phyloP scores from a whole-genome alignment of 2,113 vertebrate genomes.

The Chroicocephalus ridibundus region DNA sequence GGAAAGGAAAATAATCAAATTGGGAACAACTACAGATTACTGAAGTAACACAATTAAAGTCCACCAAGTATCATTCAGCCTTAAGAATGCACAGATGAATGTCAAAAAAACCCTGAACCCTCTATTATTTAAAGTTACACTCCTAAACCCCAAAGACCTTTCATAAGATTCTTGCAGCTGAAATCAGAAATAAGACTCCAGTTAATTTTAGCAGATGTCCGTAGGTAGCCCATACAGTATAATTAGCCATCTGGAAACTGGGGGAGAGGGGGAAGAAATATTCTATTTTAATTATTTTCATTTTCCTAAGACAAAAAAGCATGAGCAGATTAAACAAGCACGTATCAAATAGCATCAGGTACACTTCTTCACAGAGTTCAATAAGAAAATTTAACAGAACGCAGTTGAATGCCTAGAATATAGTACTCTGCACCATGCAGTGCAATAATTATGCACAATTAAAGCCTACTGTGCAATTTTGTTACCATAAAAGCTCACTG shows the following conservation, averaged over 20 bases:
- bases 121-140: not conserved
- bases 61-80: not conserved
- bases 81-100: not conserved
- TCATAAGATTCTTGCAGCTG: not conserved
- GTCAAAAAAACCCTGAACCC: not conserved
- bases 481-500: constrained; percentile 61
- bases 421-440: constrained; percentile 57
- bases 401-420: constrained; percentile 50
- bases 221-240: not conserved
- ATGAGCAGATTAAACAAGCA: not conserved
- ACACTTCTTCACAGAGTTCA: constrained; percentile 21
- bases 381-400: constrained; percentile 51
- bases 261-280: not conserved
- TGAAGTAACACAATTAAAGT: not conserved
- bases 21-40: constrained; percentile 5
- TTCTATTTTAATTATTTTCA: not conserved
- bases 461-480: constrained; percentile 73
- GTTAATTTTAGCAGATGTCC: not conserved
- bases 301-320: not conserved
- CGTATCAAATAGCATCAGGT: constrained; percentile 26
- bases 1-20: not conserved
- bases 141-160: not conserved
- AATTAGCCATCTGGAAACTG: not conserved
- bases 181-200: not conserved
- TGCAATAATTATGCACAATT: constrained; percentile 76